Evolutionary conservation across 2,113 vertebrate species (phyloP).

Genomic region (Oxyruncus cristatus): DNA sequence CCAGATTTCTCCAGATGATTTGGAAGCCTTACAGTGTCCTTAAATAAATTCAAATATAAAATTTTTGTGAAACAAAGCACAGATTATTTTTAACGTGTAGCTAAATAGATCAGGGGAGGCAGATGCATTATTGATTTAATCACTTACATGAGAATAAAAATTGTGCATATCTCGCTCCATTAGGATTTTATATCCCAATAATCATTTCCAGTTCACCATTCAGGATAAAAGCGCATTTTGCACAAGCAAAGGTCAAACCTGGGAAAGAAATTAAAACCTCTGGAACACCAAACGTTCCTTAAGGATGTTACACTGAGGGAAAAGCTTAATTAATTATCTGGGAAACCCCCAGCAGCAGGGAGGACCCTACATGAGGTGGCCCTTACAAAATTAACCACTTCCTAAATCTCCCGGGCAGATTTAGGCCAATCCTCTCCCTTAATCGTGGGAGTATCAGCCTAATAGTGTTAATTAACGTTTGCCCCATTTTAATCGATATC

Average conservation of each 20-base stretch:
- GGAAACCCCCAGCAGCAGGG: neutral
- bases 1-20: neutral
- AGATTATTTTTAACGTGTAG: neutral
- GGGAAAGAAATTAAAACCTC: neutral
- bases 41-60: neutral
- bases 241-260: neutral
- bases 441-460: neutral
- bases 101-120: neutral
- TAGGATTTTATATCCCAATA: neutral
- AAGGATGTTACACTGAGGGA: neutral
- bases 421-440: neutral
- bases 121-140: neutral
- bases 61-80: neutral
- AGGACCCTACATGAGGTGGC: neutral
- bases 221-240: neutral
- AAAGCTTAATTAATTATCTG: neutral
- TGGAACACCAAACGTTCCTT: neutral
- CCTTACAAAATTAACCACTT: neutral
- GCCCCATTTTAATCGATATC: neutral
- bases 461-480: neutral
- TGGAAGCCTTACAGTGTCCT: neutral
- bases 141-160: neutral
- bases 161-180: rapidly evolving
- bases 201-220: neutral
- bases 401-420: neutral